Conservation (phyloP, 92 coral and sea anemone species). For the Parazoanthus swiftii region DNA sequence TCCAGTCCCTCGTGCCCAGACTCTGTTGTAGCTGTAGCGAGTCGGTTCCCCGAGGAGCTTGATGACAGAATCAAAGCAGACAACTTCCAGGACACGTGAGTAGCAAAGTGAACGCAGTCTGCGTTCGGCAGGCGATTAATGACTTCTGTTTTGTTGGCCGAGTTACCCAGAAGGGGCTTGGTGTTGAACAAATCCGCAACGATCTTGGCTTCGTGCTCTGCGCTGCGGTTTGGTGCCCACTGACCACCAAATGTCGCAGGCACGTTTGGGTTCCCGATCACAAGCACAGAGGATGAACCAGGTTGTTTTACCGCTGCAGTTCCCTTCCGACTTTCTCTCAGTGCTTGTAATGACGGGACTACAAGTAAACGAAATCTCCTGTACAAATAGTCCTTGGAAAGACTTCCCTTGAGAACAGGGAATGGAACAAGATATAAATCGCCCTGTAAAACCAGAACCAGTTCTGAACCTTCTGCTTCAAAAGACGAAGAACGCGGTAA, state of each 20-base stretch:
- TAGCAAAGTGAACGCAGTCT: conserved; percentile 95
- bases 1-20: conserved; percentile 70
- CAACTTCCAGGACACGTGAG: conserved; percentile 97
- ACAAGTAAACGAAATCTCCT: conserved; percentile 80
- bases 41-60: conserved; percentile 58
- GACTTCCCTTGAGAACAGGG: conserved; percentile 85
- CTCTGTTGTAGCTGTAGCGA: conserved; percentile 54
- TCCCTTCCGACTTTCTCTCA: conserved; percentile 55
- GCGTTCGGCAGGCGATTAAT: conserved; percentile 71
- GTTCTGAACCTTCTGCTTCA: conserved; percentile 84
- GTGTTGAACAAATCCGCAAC: conserved; percentile 90
- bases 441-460: conserved; percentile 93
- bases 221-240: conserved; percentile 92
- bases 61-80: conserved; percentile 93
- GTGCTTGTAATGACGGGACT: conserved; percentile 87
- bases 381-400: conserved; percentile 86
- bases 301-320: conserved; percentile 43
- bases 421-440: conserved; percentile 96
- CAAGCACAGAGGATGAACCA: conserved; percentile 72
- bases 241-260: conserved; percentile 85
- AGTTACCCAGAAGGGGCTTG: conserved; percentile 83
- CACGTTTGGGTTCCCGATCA: conserved; percentile 93
- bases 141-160: conserved; percentile 81
- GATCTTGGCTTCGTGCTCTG: conserved; percentile 95
- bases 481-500: conserved; percentile 77